Percentiles rank a stretch among this genome's conserved stretches.
Evolutionary conservation across 2,113 vertebrate genomes (phyloP).

Genomic region (Saimiri boliviensis): DNA sequence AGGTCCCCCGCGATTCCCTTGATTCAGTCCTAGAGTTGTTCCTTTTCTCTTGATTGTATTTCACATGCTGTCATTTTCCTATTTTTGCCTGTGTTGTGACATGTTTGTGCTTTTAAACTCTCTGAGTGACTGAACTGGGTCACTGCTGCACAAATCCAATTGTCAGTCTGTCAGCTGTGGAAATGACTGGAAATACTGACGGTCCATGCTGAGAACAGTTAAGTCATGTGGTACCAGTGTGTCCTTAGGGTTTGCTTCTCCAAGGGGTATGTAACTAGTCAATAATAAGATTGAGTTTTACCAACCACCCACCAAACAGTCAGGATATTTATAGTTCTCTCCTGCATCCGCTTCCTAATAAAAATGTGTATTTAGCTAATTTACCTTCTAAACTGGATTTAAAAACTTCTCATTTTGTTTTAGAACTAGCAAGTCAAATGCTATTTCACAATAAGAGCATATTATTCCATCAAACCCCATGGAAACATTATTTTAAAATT

Average conservation of each 20-base stretch:
- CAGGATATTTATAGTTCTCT: neutral
- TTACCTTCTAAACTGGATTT: slow-evolving; percentile 16
- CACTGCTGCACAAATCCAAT: slow-evolving; percentile 41
- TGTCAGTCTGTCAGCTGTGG: slow-evolving; percentile 49
- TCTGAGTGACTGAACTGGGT: slow-evolving; percentile 71
- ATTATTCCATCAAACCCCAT: neutral
- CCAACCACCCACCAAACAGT: neutral
- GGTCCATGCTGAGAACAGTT: neutral
- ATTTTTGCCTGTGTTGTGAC: neutral
- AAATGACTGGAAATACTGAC: neutral
- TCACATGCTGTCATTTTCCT: neutral
- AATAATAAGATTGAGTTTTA: neutral
- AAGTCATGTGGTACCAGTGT: rapidly evolving
- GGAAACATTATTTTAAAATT: neutral
- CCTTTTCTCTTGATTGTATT: neutral
- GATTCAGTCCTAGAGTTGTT: neutral
- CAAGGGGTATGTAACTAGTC: neutral
- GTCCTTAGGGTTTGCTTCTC: neutral
- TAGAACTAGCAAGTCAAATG: neutral
- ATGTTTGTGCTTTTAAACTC: slow-evolving; percentile 41
- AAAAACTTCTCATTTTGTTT: neutral
- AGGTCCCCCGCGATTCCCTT: neutral
- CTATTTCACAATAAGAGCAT: neutral
- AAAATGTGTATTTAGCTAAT: neutral
- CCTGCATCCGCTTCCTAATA: neutral